These are phyloP conservation scores for Epirrhoe tristata DNA, from an alignment of 2,888 invertebrate genomes.

Conservation along the genomic window DNA sequence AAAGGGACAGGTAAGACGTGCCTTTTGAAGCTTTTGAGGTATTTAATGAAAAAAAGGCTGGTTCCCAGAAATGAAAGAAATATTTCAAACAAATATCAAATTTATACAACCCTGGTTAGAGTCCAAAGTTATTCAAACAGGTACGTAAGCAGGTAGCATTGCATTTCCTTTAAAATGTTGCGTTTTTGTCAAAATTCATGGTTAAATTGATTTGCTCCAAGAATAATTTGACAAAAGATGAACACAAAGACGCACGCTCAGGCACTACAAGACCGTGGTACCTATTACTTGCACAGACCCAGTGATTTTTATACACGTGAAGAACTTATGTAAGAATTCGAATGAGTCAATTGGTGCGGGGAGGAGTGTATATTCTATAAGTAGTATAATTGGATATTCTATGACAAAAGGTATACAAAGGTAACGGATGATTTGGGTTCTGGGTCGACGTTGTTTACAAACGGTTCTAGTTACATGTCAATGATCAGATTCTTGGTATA, in stretches of 20 bases:
- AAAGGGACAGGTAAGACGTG: conserved; percentile 42
- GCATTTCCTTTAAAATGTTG: conserved; percentile 14
- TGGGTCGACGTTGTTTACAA: neutral
- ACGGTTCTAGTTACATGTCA: neutral
- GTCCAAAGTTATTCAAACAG: conserved; percentile 18
- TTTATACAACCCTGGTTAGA: conserved; percentile 7
- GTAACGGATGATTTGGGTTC: neutral
- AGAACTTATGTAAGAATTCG: too few species aligned
- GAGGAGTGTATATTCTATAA: too few species aligned
- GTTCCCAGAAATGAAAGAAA: conserved; percentile 17
- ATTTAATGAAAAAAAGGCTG: conserved; percentile 35
- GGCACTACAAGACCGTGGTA: too few species aligned
- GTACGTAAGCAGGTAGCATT: conserved; percentile 33
- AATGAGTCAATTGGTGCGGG: too few species aligned
- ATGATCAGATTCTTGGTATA: neutral
- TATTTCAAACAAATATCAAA: conserved; percentile 29
- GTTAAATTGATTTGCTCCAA: conserved; percentile 6
- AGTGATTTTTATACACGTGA: too few species aligned
- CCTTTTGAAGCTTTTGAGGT: conserved; percentile 38
- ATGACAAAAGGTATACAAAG: neutral
- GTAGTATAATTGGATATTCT: too few species aligned
- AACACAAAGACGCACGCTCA: neutral
- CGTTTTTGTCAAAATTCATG: conserved; percentile 16
- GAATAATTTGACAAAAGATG: neutral
- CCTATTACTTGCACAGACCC: too few species aligned